Conservation (phyloP, 2,113 vertebrate species). For the Coturnix japonica region DNA sequence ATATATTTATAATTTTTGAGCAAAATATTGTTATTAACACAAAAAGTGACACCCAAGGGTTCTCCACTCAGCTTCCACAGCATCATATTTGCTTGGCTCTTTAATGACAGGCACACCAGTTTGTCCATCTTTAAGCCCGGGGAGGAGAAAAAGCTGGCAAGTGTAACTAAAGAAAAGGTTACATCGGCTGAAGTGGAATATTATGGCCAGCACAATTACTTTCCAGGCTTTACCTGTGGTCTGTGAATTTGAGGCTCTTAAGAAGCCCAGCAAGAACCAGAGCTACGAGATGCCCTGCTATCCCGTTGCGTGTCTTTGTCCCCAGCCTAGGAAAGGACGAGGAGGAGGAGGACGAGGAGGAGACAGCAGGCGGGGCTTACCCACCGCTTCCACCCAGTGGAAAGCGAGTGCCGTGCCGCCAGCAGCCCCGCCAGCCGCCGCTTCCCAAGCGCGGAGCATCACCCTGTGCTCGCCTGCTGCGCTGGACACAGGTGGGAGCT, state of each 20-base stretch:
- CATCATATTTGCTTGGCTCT: neutral
- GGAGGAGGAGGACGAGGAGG: neutral
- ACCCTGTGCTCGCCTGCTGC: fast-evolving
- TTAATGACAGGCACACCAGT: fast-evolving
- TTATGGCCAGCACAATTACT: neutral
- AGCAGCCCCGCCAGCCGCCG: neutral
- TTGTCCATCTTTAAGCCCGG: neutral
- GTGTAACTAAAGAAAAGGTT: neutral
- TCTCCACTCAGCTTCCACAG: neutral
- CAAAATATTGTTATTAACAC: neutral
- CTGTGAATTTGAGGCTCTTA: neutral
- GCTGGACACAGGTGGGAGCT: neutral
- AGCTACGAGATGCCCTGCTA: neutral
- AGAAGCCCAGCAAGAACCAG: neutral
- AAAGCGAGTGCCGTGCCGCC: neutral
- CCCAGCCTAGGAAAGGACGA: neutral
- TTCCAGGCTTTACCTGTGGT: neutral
- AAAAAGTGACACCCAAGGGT: neutral
- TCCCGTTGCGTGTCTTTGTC: neutral
- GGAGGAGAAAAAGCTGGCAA: neutral
- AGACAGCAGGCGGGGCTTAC: neutral
- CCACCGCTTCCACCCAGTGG: neutral
- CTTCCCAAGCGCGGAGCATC: neutral
- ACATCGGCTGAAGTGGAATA: neutral
- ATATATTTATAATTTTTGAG: neutral